phyloP scores from a whole-genome alignment of 1,140 invertebrate species.

The Choristoneura fumiferana region DNA sequence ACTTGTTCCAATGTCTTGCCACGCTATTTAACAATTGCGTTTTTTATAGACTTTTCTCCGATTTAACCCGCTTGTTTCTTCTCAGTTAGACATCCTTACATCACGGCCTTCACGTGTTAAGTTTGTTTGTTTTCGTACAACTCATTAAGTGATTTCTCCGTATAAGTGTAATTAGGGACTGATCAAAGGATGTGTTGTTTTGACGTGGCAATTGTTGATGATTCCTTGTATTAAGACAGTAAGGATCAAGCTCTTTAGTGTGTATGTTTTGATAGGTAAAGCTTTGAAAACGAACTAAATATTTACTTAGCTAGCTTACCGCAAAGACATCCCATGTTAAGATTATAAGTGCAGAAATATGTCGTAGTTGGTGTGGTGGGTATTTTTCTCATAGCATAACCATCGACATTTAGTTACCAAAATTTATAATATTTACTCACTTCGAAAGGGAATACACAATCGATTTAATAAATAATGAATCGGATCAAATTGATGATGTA shows the following conservation, averaged over 20 bases:
- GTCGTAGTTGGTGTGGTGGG: no score
- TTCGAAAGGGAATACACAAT: no score
- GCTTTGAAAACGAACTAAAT: constrained; percentile 4
- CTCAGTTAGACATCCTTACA: background rate
- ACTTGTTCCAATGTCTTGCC: no score
- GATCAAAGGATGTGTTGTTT: constrained; percentile 68
- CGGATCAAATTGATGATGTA: no score
- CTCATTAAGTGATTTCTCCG: constrained; percentile 67
- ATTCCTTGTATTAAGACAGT: constrained; percentile 41
- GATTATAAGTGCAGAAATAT: no score
- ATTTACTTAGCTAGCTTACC: no score
- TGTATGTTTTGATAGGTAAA: constrained; percentile 20
- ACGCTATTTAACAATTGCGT: no score
- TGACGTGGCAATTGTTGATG: constrained; percentile 39
- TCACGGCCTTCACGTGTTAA: constrained; percentile 3
- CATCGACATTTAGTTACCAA: no score
- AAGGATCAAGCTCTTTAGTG: constrained; percentile 21
- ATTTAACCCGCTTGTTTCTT: background rate
- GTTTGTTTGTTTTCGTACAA: constrained; percentile 45
- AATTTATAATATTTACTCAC: no score
- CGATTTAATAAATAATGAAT: no score
- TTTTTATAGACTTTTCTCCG: background rate
- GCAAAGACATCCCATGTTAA: no score
- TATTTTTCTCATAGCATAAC: no score
- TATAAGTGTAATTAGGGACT: constrained; percentile 46